Conservation (phyloP, 2,113 vertebrate species). For the Laticauda colubrina region DNA sequence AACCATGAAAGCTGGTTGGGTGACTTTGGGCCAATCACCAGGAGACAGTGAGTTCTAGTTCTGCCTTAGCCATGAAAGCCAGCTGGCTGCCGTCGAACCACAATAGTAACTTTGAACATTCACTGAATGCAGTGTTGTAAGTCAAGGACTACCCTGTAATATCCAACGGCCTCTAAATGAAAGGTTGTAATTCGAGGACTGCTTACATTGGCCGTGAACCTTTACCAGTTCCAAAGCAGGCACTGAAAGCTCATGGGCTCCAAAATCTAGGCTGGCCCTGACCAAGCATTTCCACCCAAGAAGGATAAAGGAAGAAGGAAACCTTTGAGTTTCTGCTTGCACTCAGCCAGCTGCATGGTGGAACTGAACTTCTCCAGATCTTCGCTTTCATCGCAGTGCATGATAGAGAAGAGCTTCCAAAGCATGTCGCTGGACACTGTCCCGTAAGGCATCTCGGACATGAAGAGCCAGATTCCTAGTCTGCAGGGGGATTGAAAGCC, state of each 20-base stretch:
- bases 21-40: no score
- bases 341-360: constrained; percentile 62
- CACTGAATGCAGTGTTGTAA: no score
- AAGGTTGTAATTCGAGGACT: no score
- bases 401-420: constrained; percentile 93
- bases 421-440: constrained; percentile 90
- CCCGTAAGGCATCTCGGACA: constrained; percentile 96
- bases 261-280: not conserved
- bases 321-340: constrained; percentile 83
- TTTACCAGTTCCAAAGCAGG: not conserved
- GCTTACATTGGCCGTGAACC: not conserved
- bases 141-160: no score
- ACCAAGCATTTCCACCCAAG: not conserved
- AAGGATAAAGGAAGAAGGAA: not conserved
- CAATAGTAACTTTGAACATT: no score
- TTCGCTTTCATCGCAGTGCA: constrained; percentile 86
- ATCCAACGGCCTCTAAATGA: no score
- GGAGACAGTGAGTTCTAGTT: rapidly evolving
- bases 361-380: constrained; percentile 72
- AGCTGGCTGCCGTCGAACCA: no score
- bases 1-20: no score
- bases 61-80: no score
- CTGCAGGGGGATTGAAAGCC: constrained; percentile 62
- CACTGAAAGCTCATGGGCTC: not conserved
- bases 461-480: constrained; percentile 96